Evolutionary conservation across 2,888 invertebrate species (phyloP), one percentile per base, ranked within the genome.

Genomic region (Drosophila neutralis): DNA sequence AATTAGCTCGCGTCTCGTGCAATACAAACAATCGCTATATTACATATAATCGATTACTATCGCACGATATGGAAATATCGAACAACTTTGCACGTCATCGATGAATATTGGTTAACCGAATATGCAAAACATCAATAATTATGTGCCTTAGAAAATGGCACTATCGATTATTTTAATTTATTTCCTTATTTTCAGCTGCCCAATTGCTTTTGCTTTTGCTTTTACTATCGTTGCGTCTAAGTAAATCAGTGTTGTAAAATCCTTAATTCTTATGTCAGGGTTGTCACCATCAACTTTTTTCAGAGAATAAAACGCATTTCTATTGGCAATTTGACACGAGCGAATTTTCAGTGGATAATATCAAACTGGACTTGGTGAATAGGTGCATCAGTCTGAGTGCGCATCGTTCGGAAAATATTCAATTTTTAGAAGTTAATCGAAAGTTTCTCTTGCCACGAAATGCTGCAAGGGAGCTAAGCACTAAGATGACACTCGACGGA

Each of bases 291-390:
- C 40, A 40, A n/a, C 4, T 4, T 15, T 51, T 13, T 27, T 8
- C 24, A 4, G 33, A 61, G n/a, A 52, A 29, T 1, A 29, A 58
- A 2, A 29, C 40, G 0, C 42, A 53, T 33, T 13, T 69, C 5
- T 27, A 8, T 15, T 80, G 80, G 72, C 11, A 64, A 21, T 66
- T 57, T 45, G 58, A 81, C 35, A 53, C 78, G 69, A 36, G 29
- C 1, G 69, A 66, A n/a, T 81, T 75, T 35, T 42, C 68, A 0
- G 8, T 54, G 6, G 27, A 61, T 2, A 72, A 69, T 18, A 70
- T 80, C 2, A 24, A 11, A 10, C 6, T 80, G 10, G 40, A 62
- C 7, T 33, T 73, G 10, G 56, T 29, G 6, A 2, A 67, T 0
- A 33, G 49, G 0, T 48, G 54, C 5, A 33, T 80, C 5, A 42